Percentiles rank a stretch among this genome's conserved stretches.
Evolutionary conservation across 2,797 vertebrate species (phyloP).

Genomic region (Ambastaia sidthimunki): DNA sequence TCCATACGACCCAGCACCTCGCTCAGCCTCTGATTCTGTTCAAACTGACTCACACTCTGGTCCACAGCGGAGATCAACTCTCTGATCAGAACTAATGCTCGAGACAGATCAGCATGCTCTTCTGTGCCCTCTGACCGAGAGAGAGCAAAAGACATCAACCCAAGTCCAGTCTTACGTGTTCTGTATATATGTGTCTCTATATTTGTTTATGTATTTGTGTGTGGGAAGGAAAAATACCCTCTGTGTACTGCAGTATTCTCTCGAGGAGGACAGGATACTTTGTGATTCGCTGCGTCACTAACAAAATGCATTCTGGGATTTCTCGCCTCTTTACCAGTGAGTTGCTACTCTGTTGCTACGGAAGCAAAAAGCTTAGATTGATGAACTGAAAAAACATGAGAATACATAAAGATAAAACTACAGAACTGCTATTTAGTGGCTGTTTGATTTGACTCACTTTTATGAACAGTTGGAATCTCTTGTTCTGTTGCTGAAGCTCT

Average conservation of each 20-base stretch:
- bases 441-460: slow-evolving; percentile 78
- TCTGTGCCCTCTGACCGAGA: slow-evolving; percentile 81
- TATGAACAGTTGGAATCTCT: slow-evolving; percentile 93
- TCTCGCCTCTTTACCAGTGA: slow-evolving; percentile 89
- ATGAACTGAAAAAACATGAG: background rate
- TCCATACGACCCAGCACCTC: slow-evolving; percentile 90
- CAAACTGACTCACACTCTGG: slow-evolving; percentile 88
- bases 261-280: slow-evolving; percentile 97
- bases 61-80: slow-evolving; percentile 89
- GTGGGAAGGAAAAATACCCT: slow-evolving; percentile 76
- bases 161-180: background rate
- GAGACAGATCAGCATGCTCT: slow-evolving; percentile 85
- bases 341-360: slow-evolving; percentile 91
- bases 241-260: slow-evolving; percentile 89
- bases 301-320: slow-evolving; percentile 94
- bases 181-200: background rate
- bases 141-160: background rate
- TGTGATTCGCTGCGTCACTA: slow-evolving; percentile 96
- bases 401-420: background rate
- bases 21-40: slow-evolving; percentile 86
- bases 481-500: slow-evolving; percentile 92
- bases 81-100: slow-evolving; percentile 84
- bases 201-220: background rate
- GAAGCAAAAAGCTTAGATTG: background rate
- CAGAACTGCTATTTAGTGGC: background rate